Percentiles rank a stretch among this genome's conserved stretches.
Conservation (phyloP, 2,113 vertebrate genomes). For the Ascaphus truei region DNA sequence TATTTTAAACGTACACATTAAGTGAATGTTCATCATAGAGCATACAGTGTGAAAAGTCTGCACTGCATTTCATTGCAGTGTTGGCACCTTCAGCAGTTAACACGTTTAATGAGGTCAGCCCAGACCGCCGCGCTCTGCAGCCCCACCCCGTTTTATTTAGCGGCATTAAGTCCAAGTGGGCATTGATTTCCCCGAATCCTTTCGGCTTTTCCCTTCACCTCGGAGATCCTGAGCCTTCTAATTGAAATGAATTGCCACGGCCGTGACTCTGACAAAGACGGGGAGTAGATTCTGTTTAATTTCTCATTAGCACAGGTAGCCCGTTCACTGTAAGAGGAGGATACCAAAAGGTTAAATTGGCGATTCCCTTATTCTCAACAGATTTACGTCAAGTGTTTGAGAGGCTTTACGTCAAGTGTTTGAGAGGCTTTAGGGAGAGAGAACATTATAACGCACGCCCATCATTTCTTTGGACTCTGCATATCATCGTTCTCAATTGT, state of each 20-base stretch:
- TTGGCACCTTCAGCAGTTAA: background rate
- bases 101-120: conserved; percentile 3
- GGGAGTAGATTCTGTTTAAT: background rate
- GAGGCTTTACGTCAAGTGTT: too few species aligned
- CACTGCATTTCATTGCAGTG: background rate
- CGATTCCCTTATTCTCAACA: too few species aligned
- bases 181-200: conserved; percentile 12
- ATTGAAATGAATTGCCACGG: conserved; percentile 8
- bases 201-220: conserved; percentile 5
- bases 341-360: too few species aligned
- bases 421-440: too few species aligned
- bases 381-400: too few species aligned
- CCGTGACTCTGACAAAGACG: background rate
- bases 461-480: too few species aligned
- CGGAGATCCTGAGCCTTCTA: background rate
- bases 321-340: background rate
- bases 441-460: too few species aligned
- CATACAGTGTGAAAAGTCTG: background rate
- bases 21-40: background rate
- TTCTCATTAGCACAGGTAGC: conserved; percentile 5
- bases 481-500: too few species aligned
- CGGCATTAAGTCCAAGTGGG: background rate
- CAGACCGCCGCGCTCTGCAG: background rate
- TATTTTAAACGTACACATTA: background rate
- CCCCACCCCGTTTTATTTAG: conserved; percentile 3